These are phyloP conservation scores for Elegia similella DNA, from an alignment of 2,888 invertebrate species.

Conservation along the genomic window DNA sequence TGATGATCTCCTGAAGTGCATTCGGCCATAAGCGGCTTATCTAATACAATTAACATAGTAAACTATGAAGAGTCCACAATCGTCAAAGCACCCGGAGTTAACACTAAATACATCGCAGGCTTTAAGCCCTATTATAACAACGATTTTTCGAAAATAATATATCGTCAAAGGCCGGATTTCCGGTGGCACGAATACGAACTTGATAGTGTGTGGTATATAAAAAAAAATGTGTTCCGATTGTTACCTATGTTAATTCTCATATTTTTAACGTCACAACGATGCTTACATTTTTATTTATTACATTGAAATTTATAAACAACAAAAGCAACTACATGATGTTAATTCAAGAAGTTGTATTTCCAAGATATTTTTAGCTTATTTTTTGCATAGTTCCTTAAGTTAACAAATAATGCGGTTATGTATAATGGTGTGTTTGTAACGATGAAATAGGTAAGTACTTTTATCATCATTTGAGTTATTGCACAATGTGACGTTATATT, in stretches of 20 bases:
- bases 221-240: too few species aligned
- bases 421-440: too few species aligned
- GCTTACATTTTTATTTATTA: too few species aligned
- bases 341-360: too few species aligned
- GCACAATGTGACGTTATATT: neutral
- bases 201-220: neutral
- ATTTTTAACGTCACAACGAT: too few species aligned
- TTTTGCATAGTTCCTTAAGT: too few species aligned
- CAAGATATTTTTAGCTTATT: too few species aligned
- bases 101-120: constrained; percentile 78
- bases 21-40: constrained; percentile 53
- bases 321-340: too few species aligned
- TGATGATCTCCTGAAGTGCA: constrained; percentile 32
- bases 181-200: neutral
- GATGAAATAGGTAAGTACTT: too few species aligned
- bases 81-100: constrained; percentile 81
- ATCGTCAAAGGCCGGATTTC: neutral
- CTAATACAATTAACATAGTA: constrained; percentile 72
- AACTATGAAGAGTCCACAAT: constrained; percentile 78
- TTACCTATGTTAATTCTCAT: too few species aligned
- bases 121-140: constrained; percentile 74
- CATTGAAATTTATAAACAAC: too few species aligned
- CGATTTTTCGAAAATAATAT: constrained; percentile 74
- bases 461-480: neutral
- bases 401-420: too few species aligned